Evolutionary conservation across 1,140 invertebrate species (phyloP), one percentile per base, ranked within the genome.

Genomic region (Drosophila orena): DNA sequence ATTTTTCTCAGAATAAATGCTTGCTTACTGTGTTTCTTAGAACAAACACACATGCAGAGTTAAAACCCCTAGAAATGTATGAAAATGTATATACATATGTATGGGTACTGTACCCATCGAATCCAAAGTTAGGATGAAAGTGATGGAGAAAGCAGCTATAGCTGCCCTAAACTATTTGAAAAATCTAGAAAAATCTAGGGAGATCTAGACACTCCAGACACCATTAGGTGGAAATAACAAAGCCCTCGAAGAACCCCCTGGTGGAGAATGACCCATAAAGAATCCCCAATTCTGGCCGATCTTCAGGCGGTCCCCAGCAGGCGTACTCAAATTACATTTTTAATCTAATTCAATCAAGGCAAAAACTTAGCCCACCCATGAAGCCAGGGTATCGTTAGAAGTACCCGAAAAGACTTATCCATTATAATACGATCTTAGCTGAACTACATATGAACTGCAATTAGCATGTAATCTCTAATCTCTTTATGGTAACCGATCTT

Each of bases 111-210:
- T 8, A 46, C 4, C 17, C 44, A 71, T 50, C 44, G n/a, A 52
- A 52, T 6, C 11, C 8, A 2, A 30, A 53, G 24, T 44, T 22
- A n/a, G 44, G 15, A 37, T 34, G 27, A 47, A 44, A 43, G 24
- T 43, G 20, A n/a, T 20, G 24, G 22, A 15, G 17, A 43, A 57
- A 58, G 52, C 43, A 57, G 44, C 40, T 34, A 46, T 49, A n/a
- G n/a, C n/a, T 70, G 64, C 53, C 71, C 66, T 81, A 76, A 81
- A 81, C 64, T 61, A 62, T 37, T 27, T 58, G 14, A 40, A 60
- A 57, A 7, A 10, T 34, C 27, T 24, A 35, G 24, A 43, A 12
- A 15, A 27, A 46, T 59, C 17, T 17, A 17, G 17, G 1, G 1
- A 17, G 1, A 17, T 17, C 17, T 1, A 17, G 64, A 68, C 64